Evolutionary conservation across 64 coral and sea anemone genomes (phyloP).

Genomic region (Pocillopora verrucosa): DNA sequence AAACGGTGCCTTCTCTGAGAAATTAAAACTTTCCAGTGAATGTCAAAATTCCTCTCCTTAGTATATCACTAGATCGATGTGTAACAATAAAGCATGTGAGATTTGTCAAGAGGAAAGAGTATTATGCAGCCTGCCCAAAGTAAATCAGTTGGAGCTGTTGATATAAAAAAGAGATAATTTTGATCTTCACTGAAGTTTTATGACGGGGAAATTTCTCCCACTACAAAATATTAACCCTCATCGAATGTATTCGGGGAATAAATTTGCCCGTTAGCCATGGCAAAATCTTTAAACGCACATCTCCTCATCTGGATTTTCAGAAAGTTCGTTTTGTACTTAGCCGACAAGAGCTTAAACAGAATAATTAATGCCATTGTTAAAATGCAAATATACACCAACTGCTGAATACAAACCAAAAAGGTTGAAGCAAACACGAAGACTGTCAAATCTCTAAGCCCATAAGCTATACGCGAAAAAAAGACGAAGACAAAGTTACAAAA

Average conservation of each 20-base stretch:
- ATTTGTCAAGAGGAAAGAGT: too few relatives aligned
- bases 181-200: too few relatives aligned
- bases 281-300: neutral
- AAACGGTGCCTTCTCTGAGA: neutral
- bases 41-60: too few relatives aligned
- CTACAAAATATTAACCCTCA: neutral
- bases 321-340: neutral
- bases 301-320: neutral
- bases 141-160: too few relatives aligned
- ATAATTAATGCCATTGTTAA: conserved; percentile 5
- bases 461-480: neutral
- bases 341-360: neutral
- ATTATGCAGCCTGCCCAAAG: too few relatives aligned
- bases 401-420: neutral
- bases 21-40: neutral
- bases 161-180: too few relatives aligned
- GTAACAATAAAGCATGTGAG: too few relatives aligned
- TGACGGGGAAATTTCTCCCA: neutral
- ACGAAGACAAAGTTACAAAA: neutral
- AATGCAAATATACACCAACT: conserved; percentile 18
- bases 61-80: too few relatives aligned
- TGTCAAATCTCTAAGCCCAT: neutral
- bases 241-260: too few relatives aligned
- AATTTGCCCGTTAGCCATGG: neutral
- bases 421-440: neutral